Evolutionary conservation across 1,140 invertebrate genomes (phyloP).

Genomic region (Calosoma granatense): DNA sequence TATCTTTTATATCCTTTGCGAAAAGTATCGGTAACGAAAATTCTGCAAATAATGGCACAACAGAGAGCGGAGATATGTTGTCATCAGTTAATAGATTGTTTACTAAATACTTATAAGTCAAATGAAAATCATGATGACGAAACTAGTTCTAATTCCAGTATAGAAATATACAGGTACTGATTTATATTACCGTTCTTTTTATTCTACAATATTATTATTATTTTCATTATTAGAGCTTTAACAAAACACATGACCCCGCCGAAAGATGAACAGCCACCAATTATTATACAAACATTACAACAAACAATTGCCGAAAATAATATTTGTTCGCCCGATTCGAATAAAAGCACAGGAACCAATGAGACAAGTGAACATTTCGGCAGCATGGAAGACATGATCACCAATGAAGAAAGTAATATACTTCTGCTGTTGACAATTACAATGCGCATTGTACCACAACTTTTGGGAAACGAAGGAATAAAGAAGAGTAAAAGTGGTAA

Average conservation of each 20-base stretch:
- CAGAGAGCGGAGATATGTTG: slow-evolving; percentile 40
- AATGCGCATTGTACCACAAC: slow-evolving; percentile 31
- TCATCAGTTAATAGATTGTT: slow-evolving; percentile 40
- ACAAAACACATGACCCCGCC: slow-evolving; percentile 30
- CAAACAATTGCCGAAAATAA: slow-evolving; percentile 12
- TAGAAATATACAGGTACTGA: slow-evolving; percentile 41
- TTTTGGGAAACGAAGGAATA: slow-evolving; percentile 34
- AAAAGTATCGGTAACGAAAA: slow-evolving; percentile 41
- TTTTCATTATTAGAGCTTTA: slow-evolving; percentile 24
- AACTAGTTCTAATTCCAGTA: slow-evolving; percentile 39
- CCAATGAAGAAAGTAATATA: slow-evolving; percentile 36
- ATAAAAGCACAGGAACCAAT: slow-evolving; percentile 27
- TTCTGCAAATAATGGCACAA: slow-evolving; percentile 40
- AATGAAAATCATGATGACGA: slow-evolving; percentile 31
- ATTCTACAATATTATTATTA: slow-evolving; percentile 12
- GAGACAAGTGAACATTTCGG: slow-evolving; percentile 25
- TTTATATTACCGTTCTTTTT: too few relatives aligned
- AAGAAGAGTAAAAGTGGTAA: slow-evolving; percentile 25
- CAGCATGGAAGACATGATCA: slow-evolving; percentile 36
- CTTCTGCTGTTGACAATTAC: slow-evolving; percentile 31
- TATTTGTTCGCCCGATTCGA: slow-evolving; percentile 22
- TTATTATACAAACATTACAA: slow-evolving; percentile 11
- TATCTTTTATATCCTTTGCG: slow-evolving; percentile 41
- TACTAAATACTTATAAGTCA: slow-evolving; percentile 33
- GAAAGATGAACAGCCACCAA: slow-evolving; percentile 8